Conservation (phyloP, 1,140 invertebrate species). For the Armadillidium nasatum region DNA sequence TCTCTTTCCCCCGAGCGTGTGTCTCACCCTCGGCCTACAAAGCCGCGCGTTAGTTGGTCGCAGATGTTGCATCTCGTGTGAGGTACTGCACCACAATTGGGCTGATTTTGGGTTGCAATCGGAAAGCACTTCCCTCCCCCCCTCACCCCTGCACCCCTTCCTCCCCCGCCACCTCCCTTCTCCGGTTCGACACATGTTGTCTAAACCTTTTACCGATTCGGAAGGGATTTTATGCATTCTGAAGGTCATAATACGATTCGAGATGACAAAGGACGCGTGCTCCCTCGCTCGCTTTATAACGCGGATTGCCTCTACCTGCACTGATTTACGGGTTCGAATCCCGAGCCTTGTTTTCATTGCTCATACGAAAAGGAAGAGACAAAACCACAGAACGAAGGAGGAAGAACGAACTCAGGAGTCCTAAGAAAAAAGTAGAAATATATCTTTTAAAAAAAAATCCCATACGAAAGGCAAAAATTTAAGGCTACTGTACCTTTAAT, state of each 20-base stretch:
- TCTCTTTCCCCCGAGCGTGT: background rate
- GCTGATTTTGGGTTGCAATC: background rate
- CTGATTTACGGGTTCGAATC: background rate
- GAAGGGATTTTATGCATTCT: background rate
- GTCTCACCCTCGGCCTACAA: background rate
- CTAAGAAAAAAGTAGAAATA: background rate
- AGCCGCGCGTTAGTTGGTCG: background rate
- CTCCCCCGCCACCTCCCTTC: background rate
- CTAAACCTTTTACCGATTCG: conserved; percentile 12
- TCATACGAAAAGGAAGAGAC: background rate
- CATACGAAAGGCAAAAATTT: too few relatives aligned
- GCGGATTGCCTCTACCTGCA: background rate
- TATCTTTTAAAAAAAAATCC: background rate
- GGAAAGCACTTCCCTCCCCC: background rate
- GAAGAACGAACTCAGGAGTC: background rate
- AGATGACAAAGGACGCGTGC: conserved; percentile 4
- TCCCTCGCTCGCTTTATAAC: background rate
- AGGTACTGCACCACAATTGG: conserved; percentile 8
- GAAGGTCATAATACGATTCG: conserved; percentile 7
- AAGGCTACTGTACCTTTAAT: too few relatives aligned
- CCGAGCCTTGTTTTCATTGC: background rate
- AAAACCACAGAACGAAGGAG: background rate
- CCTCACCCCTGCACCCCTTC: too few relatives aligned
- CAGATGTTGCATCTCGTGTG: conserved; percentile 8
- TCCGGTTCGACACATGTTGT: background rate